Evolutionary conservation across 2,888 invertebrate species (phyloP).

Genomic region (Hypolimnas misippus): DNA sequence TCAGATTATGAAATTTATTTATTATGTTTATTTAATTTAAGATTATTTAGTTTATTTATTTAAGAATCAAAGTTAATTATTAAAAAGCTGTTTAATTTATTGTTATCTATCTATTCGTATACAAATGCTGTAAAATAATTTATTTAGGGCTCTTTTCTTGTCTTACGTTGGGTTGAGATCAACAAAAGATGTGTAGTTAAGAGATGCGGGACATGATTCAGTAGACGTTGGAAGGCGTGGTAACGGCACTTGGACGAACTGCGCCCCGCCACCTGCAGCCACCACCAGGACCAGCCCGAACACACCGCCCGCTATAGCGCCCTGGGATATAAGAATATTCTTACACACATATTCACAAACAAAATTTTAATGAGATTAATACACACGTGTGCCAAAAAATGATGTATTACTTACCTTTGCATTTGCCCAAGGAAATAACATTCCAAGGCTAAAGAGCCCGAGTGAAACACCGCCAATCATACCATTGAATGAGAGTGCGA

Average conservation of each 20-base stretch:
- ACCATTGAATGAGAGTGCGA: constrained; percentile 94
- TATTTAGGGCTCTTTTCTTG: too few species aligned
- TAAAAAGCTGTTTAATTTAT: too few species aligned
- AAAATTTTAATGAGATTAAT: background rate
- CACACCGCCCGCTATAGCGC: constrained; percentile 86
- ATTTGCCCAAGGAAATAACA: constrained; percentile 95
- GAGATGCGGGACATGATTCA: constrained; percentile 76
- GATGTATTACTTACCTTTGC: constrained; percentile 86
- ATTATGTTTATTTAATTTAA: too few species aligned
- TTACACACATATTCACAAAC: background rate
- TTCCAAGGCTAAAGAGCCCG: constrained; percentile 94
- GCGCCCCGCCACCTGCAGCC: constrained; percentile 88
- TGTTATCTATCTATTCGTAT: too few species aligned
- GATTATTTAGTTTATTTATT: too few species aligned
- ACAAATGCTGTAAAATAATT: too few species aligned
- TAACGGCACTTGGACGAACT: constrained; percentile 77
- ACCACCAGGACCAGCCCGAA: constrained; percentile 84
- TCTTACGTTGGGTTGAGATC: constrained; percentile 56
- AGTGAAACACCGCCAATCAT: constrained; percentile 95
- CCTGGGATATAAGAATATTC: constrained; percentile 64
- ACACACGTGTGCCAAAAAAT: background rate
- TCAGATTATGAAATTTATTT: too few species aligned
- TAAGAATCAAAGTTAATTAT: too few species aligned
- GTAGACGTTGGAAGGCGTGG: constrained; percentile 77
- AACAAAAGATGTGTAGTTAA: constrained; percentile 60